phyloP scores from a whole-genome alignment of 2,888 invertebrate species.

The Hemithea aestivaria region DNA sequence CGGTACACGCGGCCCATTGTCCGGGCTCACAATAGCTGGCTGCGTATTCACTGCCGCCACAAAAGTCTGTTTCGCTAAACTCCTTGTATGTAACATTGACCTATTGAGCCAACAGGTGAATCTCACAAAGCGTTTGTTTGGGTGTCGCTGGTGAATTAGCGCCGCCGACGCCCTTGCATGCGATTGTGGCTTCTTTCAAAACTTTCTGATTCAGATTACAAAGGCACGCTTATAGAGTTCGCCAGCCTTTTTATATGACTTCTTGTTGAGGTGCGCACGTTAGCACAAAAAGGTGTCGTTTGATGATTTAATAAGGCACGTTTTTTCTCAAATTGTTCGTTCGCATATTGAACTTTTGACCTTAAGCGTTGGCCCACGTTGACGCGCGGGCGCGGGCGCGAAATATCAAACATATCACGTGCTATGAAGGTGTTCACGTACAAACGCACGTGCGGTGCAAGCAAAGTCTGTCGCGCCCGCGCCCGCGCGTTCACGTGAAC shows the following conservation, averaged over 20 bases:
- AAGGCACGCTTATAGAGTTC: slow-evolving; percentile 5
- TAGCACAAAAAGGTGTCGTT: no score
- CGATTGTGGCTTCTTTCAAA: slow-evolving; percentile 22
- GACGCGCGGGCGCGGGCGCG: no score
- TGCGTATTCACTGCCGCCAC: slow-evolving; percentile 61
- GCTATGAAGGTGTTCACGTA: no score
- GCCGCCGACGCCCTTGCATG: slow-evolving; percentile 29
- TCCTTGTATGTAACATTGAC: slow-evolving; percentile 76
- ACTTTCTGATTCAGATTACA: slow-evolving; percentile 6
- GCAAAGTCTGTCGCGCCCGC: no score
- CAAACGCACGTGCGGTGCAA: no score
- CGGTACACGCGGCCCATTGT: slow-evolving; percentile 59
- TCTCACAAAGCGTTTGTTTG: slow-evolving; percentile 70
- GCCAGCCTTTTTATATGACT: neutral
- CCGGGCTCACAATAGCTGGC: slow-evolving; percentile 55
- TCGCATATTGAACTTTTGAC: no score
- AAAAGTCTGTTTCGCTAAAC: slow-evolving; percentile 75
- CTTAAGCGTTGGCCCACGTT: no score
- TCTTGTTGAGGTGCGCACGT: no score
- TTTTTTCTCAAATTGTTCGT: no score
- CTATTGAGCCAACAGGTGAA: slow-evolving; percentile 76
- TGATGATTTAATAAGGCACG: no score
- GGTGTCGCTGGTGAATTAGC: slow-evolving; percentile 65
- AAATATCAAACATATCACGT: no score
- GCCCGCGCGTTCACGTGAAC: no score